A percentile compares a stretch with the other conserved stretches of the same genome.
Evolutionary conservation across 1,140 invertebrate species (phyloP).

Genomic region (Drosophila guanche): DNA sequence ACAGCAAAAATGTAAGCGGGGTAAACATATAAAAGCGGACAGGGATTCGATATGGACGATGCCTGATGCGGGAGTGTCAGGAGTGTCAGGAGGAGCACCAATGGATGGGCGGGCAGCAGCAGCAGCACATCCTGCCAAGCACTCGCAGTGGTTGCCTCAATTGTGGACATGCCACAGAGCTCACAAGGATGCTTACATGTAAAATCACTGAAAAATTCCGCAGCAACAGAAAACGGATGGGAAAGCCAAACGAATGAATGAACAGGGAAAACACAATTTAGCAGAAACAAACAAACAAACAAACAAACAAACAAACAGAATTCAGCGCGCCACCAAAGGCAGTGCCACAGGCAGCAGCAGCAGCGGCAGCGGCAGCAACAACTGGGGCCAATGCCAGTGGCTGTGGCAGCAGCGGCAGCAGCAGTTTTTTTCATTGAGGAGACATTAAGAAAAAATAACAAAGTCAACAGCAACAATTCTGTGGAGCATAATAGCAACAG

Average conservation of each 20-base stretch:
- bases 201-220: conserved; percentile 77
- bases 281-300: conserved; percentile 79
- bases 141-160: conserved; percentile 61
- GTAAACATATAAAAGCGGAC: conserved; percentile 60
- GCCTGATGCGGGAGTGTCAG: not conserved
- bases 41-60: conserved; percentile 49
- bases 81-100: not conserved
- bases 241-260: conserved; percentile 72
- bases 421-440: conserved; percentile 69
- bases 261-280: conserved; percentile 82
- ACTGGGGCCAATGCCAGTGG: too few relatives aligned
- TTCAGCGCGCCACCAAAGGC: conserved; percentile 65
- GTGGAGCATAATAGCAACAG: conserved; percentile 69
- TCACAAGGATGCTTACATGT: conserved; percentile 80
- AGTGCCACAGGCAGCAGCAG: conserved; percentile 42
- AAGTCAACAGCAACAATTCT: conserved; percentile 72
- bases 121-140: conserved; percentile 30
- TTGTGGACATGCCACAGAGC: conserved; percentile 78
- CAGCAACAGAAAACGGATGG: conserved; percentile 38
- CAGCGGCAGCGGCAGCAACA: conserved; percentile 9
- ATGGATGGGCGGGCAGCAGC: not conserved
- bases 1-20: conserved; percentile 39
- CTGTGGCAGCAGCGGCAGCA: conserved; percentile 11
- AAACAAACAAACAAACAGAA: conserved; percentile 72
- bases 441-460: conserved; percentile 82